These are phyloP conservation scores for Troides aeacus DNA, from an alignment of 2,888 invertebrate species.

Conservation along the genomic window DNA sequence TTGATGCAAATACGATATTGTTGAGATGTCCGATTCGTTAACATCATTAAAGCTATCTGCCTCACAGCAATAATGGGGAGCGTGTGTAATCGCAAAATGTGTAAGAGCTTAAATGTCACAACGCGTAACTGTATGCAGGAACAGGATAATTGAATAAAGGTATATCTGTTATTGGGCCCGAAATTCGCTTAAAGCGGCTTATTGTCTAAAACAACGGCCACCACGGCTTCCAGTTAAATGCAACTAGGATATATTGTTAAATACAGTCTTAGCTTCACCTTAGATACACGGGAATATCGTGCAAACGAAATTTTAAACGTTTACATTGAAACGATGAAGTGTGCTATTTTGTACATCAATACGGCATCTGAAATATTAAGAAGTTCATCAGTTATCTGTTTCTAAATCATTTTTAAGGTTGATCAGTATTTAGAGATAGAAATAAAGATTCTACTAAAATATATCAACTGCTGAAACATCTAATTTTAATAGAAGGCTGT, in stretches of 20 bases:
- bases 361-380: not conserved
- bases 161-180: conserved; percentile 17
- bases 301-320: too few relatives aligned
- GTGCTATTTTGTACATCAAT: not conserved
- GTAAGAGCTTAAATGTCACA: conserved; percentile 14
- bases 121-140: conserved; percentile 1
- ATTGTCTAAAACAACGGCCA: not conserved
- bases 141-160: conserved; percentile 26
- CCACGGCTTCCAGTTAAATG: not conserved
- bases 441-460: too few relatives aligned
- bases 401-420: too few relatives aligned
- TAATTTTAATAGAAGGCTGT: too few relatives aligned
- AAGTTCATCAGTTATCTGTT: not conserved
- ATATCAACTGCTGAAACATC: too few relatives aligned
- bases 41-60: not conserved
- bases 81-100: conserved; percentile 17
- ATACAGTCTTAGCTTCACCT: not conserved
- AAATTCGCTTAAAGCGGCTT: conserved; percentile 15
- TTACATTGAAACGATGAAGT: too few relatives aligned
- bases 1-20: not conserved
- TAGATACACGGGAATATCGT: not conserved
- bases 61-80: not conserved
- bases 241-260: not conserved
- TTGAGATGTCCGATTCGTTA: too few relatives aligned
- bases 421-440: too few relatives aligned